A percentile compares a stretch with the other conserved stretches of the same genome.
These are phyloP conservation scores for Apostichopus californicus DNA, from an alignment of 35 echinoderm and acorn worm species.

Conservation along the genomic window DNA sequence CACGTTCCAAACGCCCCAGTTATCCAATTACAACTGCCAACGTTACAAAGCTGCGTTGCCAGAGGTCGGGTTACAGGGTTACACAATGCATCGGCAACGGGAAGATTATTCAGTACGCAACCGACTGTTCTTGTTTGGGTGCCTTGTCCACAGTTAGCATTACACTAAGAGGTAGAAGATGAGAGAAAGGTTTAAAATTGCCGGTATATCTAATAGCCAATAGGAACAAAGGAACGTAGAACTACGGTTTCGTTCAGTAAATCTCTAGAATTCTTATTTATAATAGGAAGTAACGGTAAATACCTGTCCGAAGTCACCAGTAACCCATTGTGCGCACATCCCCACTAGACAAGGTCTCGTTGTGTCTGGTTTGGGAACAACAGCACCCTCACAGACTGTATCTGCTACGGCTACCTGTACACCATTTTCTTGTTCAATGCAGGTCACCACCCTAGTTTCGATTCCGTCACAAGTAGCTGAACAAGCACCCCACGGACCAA, in stretches of 20 bases:
- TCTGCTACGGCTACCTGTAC: neutral
- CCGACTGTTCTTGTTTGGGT: no score
- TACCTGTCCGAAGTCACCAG: conserved; percentile 18
- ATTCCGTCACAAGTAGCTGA: conserved; percentile 26
- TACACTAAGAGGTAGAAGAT: no score
- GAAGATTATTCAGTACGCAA: no score
- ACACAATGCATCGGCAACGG: no score
- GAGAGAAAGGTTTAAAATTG: no score
- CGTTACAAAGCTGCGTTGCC: neutral
- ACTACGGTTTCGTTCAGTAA: no score
- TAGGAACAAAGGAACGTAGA: no score
- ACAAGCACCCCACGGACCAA: neutral
- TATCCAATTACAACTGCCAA: neutral
- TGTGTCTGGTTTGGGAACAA: conserved; percentile 22
- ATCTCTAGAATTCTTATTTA: no score
- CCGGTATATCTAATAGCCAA: no score
- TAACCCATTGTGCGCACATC: conserved; percentile 1
- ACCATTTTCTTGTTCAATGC: neutral
- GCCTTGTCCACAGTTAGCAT: no score
- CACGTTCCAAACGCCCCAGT: neutral
- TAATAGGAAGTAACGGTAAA: no score
- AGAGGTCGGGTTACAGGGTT: neutral
- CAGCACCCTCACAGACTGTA: neutral
- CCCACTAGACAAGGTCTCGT: neutral
- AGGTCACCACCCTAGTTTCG: neutral